Evolutionary conservation across 2,888 invertebrate species (phyloP), one percentile per base, ranked within the genome.

Genomic region (Clostera curtula): DNA sequence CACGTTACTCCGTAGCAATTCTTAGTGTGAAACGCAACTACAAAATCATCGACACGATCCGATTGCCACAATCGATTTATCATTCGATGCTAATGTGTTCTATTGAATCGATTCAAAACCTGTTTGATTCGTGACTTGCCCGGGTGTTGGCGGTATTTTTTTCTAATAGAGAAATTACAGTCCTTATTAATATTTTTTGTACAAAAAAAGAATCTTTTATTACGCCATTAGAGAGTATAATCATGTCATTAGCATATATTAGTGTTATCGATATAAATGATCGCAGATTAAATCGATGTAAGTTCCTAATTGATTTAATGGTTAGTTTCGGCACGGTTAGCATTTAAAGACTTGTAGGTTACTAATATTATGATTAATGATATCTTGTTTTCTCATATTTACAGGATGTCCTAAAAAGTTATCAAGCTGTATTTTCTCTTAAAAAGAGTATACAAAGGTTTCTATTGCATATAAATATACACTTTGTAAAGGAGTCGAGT

Each of bases 71-170:
- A 49, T 48, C 60, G 56, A 70, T 71, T 61, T 49, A 72, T 71
- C 67, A 67, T 62, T 62, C 53, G 54, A 61, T 57, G 50, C 46
- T 61, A 61, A 64, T 62, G 54, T 55, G 52, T 56, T 51, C 56
- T 53, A 51, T 45, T 52, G 38, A 46, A 53, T 50, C 45, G 52
- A 58, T 48, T 41, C 37, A 49, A 38, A 66, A 64, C 68, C 54
- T 39, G 66, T 68, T 56, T 31, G 36, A 47, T 43, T 41, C 50
- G 49, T 44, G 42, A 50, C 38, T 40, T 38, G 40, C 40, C 43
- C 49, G 49, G 14, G 23, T 9, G 15, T 9, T 10, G 10, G 23
- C 58, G 51, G 49, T 40, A 43, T 33, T 29, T 40, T n/a, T n/a
- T 43, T 44, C 29, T 49, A 49, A 47, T 55, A 54, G 51, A 57